Evolutionary conservation across 2,797 vertebrate species (phyloP), one percentile per base, ranked within the genome.

Genomic region (Peromyscus melanophrys): DNA sequence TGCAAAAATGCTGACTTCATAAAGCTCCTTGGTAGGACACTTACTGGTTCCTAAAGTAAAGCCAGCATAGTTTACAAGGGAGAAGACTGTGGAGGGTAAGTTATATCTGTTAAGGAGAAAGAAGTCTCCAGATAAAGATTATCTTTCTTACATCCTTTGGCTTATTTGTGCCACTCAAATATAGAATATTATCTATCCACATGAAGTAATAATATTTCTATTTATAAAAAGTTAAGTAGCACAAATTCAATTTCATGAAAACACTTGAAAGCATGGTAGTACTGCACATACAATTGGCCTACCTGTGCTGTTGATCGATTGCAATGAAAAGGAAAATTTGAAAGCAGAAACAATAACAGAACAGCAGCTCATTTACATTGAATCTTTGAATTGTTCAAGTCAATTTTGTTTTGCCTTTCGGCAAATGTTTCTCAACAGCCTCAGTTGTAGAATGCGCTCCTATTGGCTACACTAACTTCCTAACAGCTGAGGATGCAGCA

Each of bases 401-500:
- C 76, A 40, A 95, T 97, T 99, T 98, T 98, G 81, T 96, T 97
- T 96, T 97, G 73, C 82, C 82, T 98, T 97, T 88, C 34, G 40
- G 93, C 17, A 96, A 97, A 90, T 57, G 57, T n/a, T 95, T 96
- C 92, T 96, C n/a, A 95, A 95, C 34, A 67, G 57, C 10, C 94
- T 98, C 78, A 23, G 46, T 95, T 29, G 34, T 11, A 91, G n/a
- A 97, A 94, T 97, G 61, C 2, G 67, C 95, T 84, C 95, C 16
- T 83, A 96, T 96, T 97, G 93, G 37, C 67, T 95, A 43, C 63
- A 93, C 77, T 92, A 92, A 95, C 75, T 93, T 86, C 73, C 40
- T 65, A 98, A 98, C 92, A 98, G 96, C 94, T 98, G 97, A 98
- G 97, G 83, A 94, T 94, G 52, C 97, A 97, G 75, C 82, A 63